Evolutionary conservation across 2,888 invertebrate genomes (phyloP).

Genomic region (Lithophane ornitopus): DNA sequence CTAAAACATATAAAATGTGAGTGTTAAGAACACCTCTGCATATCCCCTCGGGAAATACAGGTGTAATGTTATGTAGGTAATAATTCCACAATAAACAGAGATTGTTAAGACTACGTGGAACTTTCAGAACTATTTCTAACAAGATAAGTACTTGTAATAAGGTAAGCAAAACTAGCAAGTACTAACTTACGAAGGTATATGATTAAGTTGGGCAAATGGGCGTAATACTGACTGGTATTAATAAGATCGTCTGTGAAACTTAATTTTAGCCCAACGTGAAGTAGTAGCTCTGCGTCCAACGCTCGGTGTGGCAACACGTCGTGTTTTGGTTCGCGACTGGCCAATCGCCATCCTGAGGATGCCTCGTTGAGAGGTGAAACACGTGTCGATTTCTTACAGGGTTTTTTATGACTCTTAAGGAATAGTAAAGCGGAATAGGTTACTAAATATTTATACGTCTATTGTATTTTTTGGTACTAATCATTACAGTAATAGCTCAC

Average conservation of each 20-base stretch:
- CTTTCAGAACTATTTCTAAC: conserved; percentile 16
- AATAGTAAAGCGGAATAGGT: no score
- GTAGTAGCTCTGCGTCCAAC: no score
- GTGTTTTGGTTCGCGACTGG: no score
- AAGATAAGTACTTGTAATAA: conserved; percentile 36
- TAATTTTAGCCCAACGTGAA: neutral
- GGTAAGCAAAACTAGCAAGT: conserved; percentile 28
- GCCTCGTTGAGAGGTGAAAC: no score
- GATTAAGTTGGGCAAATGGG: conserved; percentile 19
- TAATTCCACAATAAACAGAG: neutral
- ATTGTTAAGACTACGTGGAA: neutral
- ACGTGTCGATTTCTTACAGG: no score
- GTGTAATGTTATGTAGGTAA: neutral
- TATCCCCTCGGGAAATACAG: neutral
- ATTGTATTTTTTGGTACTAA: no score
- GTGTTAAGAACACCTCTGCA: neutral
- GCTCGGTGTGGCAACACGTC: no score
- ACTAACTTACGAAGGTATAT: conserved; percentile 24
- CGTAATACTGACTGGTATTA: neutral
- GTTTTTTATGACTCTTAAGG: no score
- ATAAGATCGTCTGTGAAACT: neutral
- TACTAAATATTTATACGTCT: no score
- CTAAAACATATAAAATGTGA: neutral
- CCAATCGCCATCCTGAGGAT: no score
- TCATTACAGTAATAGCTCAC: neutral